Evolutionary conservation across 2,797 vertebrate genomes (phyloP).

Genomic region (Carcharodon carcharias): DNA sequence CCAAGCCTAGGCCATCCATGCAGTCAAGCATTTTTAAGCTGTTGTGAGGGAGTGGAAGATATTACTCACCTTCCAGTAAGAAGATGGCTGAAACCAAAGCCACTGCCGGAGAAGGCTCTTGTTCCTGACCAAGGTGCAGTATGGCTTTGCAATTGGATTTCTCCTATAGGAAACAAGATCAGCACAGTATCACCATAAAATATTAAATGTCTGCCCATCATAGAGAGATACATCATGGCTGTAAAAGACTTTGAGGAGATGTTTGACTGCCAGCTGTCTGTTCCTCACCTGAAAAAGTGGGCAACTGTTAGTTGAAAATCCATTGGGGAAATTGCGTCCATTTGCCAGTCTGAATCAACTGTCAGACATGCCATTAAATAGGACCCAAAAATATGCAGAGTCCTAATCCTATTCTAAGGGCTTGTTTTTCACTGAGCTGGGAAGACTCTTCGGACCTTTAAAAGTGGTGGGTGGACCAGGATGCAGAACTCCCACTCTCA

Average conservation of each 20-base stretch:
- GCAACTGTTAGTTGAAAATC: background rate
- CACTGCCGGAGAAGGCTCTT: slow-evolving; percentile 57
- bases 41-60: slow-evolving; percentile 72
- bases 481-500: background rate
- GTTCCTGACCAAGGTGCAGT: slow-evolving; percentile 65
- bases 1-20: slow-evolving; percentile 78
- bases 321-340: background rate
- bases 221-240: background rate
- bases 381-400: background rate
- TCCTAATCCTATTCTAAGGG: background rate
- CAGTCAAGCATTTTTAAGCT: slow-evolving; percentile 76
- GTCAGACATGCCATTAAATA: background rate
- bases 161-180: background rate
- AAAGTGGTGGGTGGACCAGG: background rate
- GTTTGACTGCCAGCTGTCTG: background rate
- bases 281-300: background rate
- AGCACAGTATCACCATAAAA: background rate
- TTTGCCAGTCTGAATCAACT: background rate
- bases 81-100: slow-evolving; percentile 58
- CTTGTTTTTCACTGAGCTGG: too few relatives aligned
- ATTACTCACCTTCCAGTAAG: slow-evolving; percentile 57
- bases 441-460: too few relatives aligned
- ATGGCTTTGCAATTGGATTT: background rate
- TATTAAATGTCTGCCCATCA: background rate
- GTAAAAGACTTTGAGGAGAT: background rate